Conservation (phyloP, 2,888 invertebrate species). For the Xylophagus ater region DNA sequence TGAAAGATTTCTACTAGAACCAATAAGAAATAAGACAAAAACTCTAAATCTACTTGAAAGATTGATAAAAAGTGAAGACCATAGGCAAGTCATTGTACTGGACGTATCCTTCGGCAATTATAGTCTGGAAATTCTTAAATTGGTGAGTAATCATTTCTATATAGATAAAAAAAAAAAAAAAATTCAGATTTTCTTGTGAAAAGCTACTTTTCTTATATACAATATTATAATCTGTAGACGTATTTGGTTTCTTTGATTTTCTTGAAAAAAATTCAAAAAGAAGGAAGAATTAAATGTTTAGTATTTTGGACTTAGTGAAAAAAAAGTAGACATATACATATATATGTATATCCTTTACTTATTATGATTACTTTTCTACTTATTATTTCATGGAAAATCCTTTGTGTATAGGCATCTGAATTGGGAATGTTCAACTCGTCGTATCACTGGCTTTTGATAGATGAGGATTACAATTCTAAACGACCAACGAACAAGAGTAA, state of each 20-base stretch:
- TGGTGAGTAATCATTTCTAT: slow-evolving; percentile 30
- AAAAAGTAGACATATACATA: slow-evolving; percentile 9
- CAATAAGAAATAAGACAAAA: slow-evolving; percentile 8
- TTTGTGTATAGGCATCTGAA: slow-evolving; percentile 30
- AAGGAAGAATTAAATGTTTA: too few relatives aligned
- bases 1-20: slow-evolving; percentile 24
- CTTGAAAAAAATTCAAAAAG: too few relatives aligned
- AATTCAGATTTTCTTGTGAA: too few relatives aligned
- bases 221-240: too few relatives aligned
- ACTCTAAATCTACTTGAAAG: slow-evolving; percentile 17
- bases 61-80: slow-evolving; percentile 26
- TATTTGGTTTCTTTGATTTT: too few relatives aligned
- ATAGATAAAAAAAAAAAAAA: too few relatives aligned
- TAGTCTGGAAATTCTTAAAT: slow-evolving; percentile 31
- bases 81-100: slow-evolving; percentile 32
- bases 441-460: slow-evolving; percentile 40
- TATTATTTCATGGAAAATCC: too few relatives aligned
- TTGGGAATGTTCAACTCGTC: slow-evolving; percentile 36
- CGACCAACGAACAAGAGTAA: slow-evolving; percentile 22
- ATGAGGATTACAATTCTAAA: slow-evolving; percentile 35
- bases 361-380: too few relatives aligned
- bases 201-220: too few relatives aligned
- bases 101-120: slow-evolving; percentile 32
- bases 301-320: slow-evolving; percentile 12
- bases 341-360: too few relatives aligned